Evolutionary conservation across 2,888 invertebrate genomes (phyloP).

Genomic region (Drosophila paucipuncta): DNA sequence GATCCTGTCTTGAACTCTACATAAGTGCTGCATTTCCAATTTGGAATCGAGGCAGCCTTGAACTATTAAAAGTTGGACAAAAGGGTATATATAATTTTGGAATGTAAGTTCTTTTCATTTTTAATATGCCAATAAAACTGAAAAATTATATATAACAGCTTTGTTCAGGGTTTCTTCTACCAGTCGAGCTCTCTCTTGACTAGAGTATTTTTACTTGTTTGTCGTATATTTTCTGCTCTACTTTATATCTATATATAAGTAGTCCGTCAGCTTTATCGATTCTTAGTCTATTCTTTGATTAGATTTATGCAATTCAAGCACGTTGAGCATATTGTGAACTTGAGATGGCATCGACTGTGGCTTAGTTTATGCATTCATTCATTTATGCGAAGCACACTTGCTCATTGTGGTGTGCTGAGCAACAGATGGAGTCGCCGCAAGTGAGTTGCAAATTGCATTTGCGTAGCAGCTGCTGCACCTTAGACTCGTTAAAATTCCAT

Average conservation of each 20-base stretch:
- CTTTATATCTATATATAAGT: background rate
- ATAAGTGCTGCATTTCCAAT: background rate
- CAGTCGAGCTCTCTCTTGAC: background rate
- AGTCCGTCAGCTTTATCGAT: background rate
- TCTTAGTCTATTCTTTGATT: background rate
- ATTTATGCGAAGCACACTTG: conserved; percentile 10
- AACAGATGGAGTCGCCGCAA: conserved; percentile 8
- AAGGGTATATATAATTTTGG: background rate
- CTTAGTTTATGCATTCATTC: conserved; percentile 1
- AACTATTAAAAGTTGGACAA: background rate
- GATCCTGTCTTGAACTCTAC: background rate
- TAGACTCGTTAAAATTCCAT: conserved; percentile 30
- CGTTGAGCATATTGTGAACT: background rate
- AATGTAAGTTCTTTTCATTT: background rate
- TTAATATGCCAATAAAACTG: background rate
- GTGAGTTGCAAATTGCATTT: conserved; percentile 27
- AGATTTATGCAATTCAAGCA: background rate
- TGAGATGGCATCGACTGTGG: background rate
- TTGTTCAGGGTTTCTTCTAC: background rate
- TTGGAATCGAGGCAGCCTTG: background rate
- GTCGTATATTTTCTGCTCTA: background rate
- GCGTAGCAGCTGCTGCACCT: background rate
- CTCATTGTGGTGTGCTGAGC: conserved; percentile 11
- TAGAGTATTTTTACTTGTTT: background rate
- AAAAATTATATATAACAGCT: background rate